Conservation (phyloP, 37 sponge, comb jelly and placozoan species). For the Oopsacas minuta region DNA sequence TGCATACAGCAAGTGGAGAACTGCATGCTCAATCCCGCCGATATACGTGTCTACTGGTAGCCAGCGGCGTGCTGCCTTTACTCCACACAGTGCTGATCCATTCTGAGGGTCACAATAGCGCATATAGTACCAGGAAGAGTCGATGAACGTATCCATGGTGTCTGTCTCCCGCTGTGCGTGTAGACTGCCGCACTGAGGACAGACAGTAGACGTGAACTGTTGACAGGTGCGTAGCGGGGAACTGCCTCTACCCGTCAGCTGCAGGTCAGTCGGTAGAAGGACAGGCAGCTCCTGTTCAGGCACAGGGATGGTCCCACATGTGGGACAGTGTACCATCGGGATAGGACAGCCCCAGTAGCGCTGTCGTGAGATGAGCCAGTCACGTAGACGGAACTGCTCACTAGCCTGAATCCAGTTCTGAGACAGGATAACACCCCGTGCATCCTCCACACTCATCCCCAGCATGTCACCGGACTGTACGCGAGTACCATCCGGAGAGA, state of each 20-base stretch:
- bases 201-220: background rate
- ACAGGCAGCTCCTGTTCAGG: slow-evolving; percentile 22
- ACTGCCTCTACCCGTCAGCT: background rate
- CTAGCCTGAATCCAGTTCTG: background rate
- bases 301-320: slow-evolving; percentile 18
- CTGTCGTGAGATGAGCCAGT: slow-evolving; percentile 31
- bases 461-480: background rate
- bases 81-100: background rate
- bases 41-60: slow-evolving; percentile 27
- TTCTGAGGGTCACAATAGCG: slow-evolving; percentile 24
- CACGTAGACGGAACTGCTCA: background rate
- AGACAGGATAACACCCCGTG: background rate
- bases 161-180: slow-evolving; percentile 29
- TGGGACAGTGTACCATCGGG: slow-evolving; percentile 25
- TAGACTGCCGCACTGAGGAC: slow-evolving; percentile 12
- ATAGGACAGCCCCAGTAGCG: slow-evolving; percentile 34
- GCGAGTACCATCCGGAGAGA: background rate
- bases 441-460: background rate
- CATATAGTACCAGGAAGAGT: slow-evolving; percentile 29
- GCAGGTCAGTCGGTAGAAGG: slow-evolving; percentile 17
- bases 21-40: slow-evolving; percentile 29
- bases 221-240: background rate
- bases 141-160: slow-evolving; percentile 34
- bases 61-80: background rate
- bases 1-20: slow-evolving; percentile 29